Evolutionary conservation across 2,113 vertebrate genomes (phyloP).

Genomic region (human (Homo sapiens)): GRCh38 chr11:21104501-21105000

Average conservation of each 20-base stretch:
- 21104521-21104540: background rate
- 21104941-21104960: background rate
- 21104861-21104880: background rate
- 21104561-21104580: background rate
- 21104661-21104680: slow-evolving; percentile 12
- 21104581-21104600: background rate
- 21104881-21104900: background rate
- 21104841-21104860: background rate
- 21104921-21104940: background rate
- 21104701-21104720: background rate
- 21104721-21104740: background rate
- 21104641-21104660: slow-evolving; percentile 45
- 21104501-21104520: background rate
- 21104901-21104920: background rate
- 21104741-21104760: background rate
- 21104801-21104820: background rate
- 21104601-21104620: background rate
- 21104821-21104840: background rate
- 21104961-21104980: background rate
- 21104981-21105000: background rate
- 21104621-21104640: slow-evolving; percentile 39
- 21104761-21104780: background rate
- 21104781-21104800: background rate
- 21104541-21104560: background rate
- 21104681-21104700: background rate